These are phyloP conservation scores for Antheraea pernyi DNA, from an alignment of 1,140 invertebrate genomes.

Conservation along the genomic window DNA sequence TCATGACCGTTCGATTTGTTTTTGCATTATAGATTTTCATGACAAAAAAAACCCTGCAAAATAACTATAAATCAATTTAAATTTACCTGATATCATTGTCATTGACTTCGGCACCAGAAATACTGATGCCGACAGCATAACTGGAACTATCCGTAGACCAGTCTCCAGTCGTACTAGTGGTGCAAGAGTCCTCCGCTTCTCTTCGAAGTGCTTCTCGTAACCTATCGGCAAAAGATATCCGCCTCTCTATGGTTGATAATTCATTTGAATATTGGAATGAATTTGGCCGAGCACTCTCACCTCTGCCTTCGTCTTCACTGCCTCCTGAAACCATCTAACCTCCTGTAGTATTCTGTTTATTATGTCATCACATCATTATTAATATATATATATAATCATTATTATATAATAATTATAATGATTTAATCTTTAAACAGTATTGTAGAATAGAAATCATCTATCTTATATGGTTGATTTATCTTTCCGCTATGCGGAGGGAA, in stretches of 20 bases:
- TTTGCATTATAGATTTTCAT: no score
- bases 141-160: constrained; percentile 83
- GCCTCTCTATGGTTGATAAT: constrained; percentile 82
- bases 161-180: constrained; percentile 76
- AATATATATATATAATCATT: no score
- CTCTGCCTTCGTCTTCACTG: constrained; percentile 81
- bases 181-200: constrained; percentile 79
- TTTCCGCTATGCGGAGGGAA: no score
- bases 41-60: no score
- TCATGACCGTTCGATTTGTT: no score
- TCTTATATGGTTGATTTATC: no score
- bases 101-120: constrained; percentile 82
- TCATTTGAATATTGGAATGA: constrained; percentile 82
- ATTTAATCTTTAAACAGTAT: no score
- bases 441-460: no score
- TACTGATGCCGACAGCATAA: constrained; percentile 86
- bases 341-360: not conserved
- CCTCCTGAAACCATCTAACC: constrained; percentile 24
- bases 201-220: constrained; percentile 82
- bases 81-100: constrained; percentile 85
- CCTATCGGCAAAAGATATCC: constrained; percentile 84
- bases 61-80: not conserved
- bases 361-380: no score
- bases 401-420: no score
- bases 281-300: constrained; percentile 68